Base-by-base conservation (phyloP, 2,797 vertebrate species). In the Peromyscus aztecus region DNA sequence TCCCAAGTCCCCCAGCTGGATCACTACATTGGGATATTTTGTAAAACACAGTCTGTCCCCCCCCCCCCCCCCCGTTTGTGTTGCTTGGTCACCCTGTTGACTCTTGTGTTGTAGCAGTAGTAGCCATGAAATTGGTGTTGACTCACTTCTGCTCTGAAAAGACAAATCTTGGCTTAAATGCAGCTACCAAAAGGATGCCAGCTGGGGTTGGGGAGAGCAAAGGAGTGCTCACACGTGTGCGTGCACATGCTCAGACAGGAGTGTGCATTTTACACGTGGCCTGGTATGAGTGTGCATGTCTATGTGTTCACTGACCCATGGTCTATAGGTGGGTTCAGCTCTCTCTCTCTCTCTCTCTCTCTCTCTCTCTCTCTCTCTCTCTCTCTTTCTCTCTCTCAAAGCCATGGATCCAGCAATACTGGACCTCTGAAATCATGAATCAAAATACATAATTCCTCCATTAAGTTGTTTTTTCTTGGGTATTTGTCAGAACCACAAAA, bases 71-170 rank as follows among this genome's bases (percentile, higher is more conserved):
- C 46, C n/a, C 16, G 57, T 29, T 61, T 82, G n/a, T 27, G 11
- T 27, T 61, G 80, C 23, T 61, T 8, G 14, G 23, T 17, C 80
- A 82, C 37, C 31, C 57, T 82, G 40, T 13, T n/a, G 0, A 82
- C 4, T 27, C 80, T 40, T 14, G 55, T 4, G 23, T n/a, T 29
- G 16, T n/a, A 61, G 59, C 55, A 82, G 57, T 24, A 29, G 80
- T 40, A 40, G 27, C 57, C 80, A 40, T 61, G 81, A 94, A 73
- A 90, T 65, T 69, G 88, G 78, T 34, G 17, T 89, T 84, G 91
- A 93, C 43, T 52, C n/a, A 80, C 52, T 94, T 84, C 23, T 71
- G 73, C 55, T 84, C 76, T 59, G 75, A 73, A 91, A 55, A 89
- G 67, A 86, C 27, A 91, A 80, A 65, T 69, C 71, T 65, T 63